phyloP scores from a whole-genome alignment of 2,888 invertebrate species.

The Oscheius sp. region DNA sequence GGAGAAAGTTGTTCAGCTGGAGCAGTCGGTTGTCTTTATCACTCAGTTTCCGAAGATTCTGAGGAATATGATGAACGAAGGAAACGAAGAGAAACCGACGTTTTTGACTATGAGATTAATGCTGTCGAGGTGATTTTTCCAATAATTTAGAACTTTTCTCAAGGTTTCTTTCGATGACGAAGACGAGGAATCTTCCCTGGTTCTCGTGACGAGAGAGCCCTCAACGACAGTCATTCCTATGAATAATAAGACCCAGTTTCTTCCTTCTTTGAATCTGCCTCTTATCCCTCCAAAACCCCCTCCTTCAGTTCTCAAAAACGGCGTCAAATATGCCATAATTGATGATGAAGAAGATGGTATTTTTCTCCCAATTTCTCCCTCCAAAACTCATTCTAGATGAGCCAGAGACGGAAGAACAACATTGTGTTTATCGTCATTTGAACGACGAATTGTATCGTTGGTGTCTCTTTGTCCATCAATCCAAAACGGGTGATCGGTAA shows the following conservation, averaged over 20 bases:
- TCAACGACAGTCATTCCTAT: background rate
- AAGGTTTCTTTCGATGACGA: slow-evolving; percentile 43
- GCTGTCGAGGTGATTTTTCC: slow-evolving; percentile 38
- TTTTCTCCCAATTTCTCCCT: background rate
- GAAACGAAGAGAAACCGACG: slow-evolving; percentile 11
- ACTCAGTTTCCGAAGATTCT: slow-evolving; percentile 34
- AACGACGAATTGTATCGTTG: slow-evolving; percentile 54
- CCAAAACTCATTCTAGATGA: background rate
- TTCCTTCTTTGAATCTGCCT: slow-evolving; percentile 25
- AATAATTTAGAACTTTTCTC: background rate
- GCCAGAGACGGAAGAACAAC: slow-evolving; percentile 32
- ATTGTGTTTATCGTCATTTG: slow-evolving; percentile 53
- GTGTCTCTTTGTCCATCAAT: slow-evolving; percentile 45
- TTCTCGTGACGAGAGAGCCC: background rate
- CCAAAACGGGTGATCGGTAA: slow-evolving; percentile 28
- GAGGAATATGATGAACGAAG: slow-evolving; percentile 42
- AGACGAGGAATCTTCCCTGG: slow-evolving; percentile 30
- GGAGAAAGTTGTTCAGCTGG: slow-evolving; percentile 40
- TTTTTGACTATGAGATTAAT: slow-evolving; percentile 35
- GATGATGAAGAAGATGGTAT: slow-evolving; percentile 26
- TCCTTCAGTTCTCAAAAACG: slow-evolving; percentile 20
- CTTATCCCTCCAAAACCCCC: slow-evolving; percentile 7
- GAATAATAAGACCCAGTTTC: slow-evolving; percentile 10
- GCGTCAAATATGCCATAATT: slow-evolving; percentile 29
- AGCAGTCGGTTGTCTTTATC: slow-evolving; percentile 51